phyloP scores from a whole-genome alignment of 2,113 vertebrate species.

The Notiomystis cincta region DNA sequence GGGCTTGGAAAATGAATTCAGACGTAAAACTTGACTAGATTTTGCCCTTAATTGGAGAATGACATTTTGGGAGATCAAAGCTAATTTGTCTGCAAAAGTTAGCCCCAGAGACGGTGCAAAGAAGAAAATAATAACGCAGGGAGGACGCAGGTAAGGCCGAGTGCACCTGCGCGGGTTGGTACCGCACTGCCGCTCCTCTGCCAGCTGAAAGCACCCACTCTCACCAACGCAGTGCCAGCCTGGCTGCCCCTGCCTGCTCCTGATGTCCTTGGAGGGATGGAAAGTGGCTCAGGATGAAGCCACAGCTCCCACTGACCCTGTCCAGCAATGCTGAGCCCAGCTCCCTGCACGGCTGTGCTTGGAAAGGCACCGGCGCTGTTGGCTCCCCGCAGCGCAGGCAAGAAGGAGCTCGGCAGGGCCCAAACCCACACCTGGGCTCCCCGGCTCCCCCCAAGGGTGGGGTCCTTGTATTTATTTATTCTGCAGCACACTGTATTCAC shows the following conservation, averaged over 20 bases:
- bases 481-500: slow-evolving; percentile 74
- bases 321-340: fast-evolving
- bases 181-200: neutral
- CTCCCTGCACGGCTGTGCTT: fast-evolving
- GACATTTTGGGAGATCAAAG: slow-evolving; percentile 69
- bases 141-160: neutral
- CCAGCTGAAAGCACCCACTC: neutral
- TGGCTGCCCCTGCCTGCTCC: neutral
- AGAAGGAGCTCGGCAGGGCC: neutral
- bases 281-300: neutral
- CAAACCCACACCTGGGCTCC: neutral
- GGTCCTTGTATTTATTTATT: slow-evolving; percentile 66
- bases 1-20: slow-evolving; percentile 69
- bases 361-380: fast-evolving
- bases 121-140: slow-evolving; percentile 19
- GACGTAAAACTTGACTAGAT: slow-evolving; percentile 71
- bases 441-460: neutral
- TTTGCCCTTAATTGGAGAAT: slow-evolving; percentile 68
- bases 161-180: neutral
- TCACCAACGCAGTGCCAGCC: neutral
- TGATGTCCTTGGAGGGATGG: neutral
- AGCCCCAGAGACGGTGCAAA: slow-evolving; percentile 43
- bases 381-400: fast-evolving
- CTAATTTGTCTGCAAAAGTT: slow-evolving; percentile 67
- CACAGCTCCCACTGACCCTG: fast-evolving